Base-by-base conservation (phyloP, 2,888 invertebrate genomes). In the Ophioninae sp. region DNA sequence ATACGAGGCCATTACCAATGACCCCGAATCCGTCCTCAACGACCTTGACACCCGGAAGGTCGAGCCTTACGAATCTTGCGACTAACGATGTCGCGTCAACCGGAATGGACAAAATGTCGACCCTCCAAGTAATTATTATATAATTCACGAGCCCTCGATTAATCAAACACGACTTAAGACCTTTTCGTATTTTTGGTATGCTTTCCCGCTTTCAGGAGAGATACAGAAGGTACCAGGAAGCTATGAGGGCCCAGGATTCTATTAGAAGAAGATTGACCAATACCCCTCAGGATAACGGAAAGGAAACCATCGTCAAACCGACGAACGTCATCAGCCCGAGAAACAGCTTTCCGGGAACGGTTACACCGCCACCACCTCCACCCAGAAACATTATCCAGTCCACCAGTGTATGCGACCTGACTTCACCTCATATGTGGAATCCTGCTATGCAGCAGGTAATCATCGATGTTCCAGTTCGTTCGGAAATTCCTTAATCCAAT, bases 401-500 rank as follows among this genome's bases (percentile, higher is more conserved):
- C 0, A 85, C 91, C 2, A 93, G 93, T 83, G 93, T 93, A 3
- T 92, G 92, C 85, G 93, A 93, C 84, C 88, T 93, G 59, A 89
- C 90, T 5, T 83, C 91, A 7, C 85, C 89, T 8, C 90, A 89
- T 8, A 86, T 90, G 85, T 92, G 92, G 92, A 89, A 90, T 82
- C 86, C 89, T 1, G 90, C 90, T 61, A 94, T 95, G 93, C 95
- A 95, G 87, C 95, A 95, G 93, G 95, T 95, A 91, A 90, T 37
- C 2, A 3, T 30, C 30, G 7, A 30, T 30, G 2, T 68, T 50
- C 0, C 17, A 23, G 23, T 23, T 37, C 6, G 7, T 65, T 30
- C 30, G 30, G 30, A 30, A 30, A 30, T 30, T 30, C 30, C 30
- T 30, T 3, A 3, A 30, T 30, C 30, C 1, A 30, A 30, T 30